A percentile compares a stretch with the other conserved stretches of the same genome.
Evolutionary conservation across 1,140 invertebrate species (phyloP).

Genomic region (Drosophila eugracilis): DNA sequence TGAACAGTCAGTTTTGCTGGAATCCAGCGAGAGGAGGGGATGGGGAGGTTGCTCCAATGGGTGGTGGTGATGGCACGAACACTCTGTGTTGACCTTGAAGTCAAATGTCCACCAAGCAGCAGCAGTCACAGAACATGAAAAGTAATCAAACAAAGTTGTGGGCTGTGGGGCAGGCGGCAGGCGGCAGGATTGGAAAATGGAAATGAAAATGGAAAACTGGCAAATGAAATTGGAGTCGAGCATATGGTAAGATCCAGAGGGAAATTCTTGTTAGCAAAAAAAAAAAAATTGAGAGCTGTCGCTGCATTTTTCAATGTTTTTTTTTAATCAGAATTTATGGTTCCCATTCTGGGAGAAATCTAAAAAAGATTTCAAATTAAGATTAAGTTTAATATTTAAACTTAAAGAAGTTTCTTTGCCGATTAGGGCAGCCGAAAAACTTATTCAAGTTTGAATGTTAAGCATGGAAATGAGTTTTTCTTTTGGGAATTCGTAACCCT

Average conservation of each 20-base stretch:
- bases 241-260: slow-evolving; percentile 8
- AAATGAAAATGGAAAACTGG: slow-evolving; percentile 14
- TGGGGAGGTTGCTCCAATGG: not conserved
- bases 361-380: too few species aligned
- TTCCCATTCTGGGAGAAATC: too few species aligned
- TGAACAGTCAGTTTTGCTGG: slow-evolving; percentile 27
- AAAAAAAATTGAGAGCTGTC: not conserved
- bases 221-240: slow-evolving; percentile 14
- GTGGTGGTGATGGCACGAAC: slow-evolving; percentile 20
- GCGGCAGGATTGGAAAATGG: not conserved
- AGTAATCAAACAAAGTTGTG: slow-evolving; percentile 39
- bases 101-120: slow-evolving; percentile 47
- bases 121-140: slow-evolving; percentile 42
- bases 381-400: too few species aligned
- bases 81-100: slow-evolving; percentile 59
- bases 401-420: too few species aligned
- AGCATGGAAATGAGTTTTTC: not conserved
- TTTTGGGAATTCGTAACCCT: not conserved
- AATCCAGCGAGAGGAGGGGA: not conserved
- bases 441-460: not conserved
- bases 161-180: not conserved
- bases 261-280: not conserved
- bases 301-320: not conserved
- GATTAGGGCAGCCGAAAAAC: too few species aligned
- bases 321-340: not conserved